A percentile compares a stretch with the other conserved stretches of the same genome.
These are phyloP conservation scores for Stomatorhinus ivindoensis DNA, from an alignment of 2,113 vertebrate genomes.

Conservation along the genomic window DNA sequence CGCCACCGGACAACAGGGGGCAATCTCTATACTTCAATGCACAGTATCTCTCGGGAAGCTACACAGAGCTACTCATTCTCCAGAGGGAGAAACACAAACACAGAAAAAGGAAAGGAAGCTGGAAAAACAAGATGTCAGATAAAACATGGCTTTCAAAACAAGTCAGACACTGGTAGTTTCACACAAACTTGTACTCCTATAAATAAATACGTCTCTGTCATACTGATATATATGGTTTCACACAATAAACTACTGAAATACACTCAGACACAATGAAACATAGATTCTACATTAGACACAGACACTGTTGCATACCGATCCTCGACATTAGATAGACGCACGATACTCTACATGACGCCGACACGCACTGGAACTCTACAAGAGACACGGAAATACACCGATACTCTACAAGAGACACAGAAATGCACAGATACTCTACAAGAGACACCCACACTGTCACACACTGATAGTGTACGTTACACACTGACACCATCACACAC, in stretches of 20 bases:
- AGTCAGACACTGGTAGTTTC: conserved; percentile 38
- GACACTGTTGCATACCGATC: neutral
- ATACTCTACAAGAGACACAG: too few relatives aligned
- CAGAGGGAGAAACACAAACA: neutral
- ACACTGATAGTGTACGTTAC: neutral
- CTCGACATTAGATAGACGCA: neutral
- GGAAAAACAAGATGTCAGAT: neutral
- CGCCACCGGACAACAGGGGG: conserved; percentile 46
- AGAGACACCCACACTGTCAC: neutral
- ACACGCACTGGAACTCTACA: neutral
- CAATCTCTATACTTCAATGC: conserved; percentile 12
- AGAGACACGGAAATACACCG: neutral
- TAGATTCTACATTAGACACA: neutral
- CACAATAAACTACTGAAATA: neutral
- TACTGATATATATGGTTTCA: neutral
- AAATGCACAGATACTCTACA: too few relatives aligned
- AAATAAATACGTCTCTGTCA: neutral
- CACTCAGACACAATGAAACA: neutral
- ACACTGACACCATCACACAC: neutral
- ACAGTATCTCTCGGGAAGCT: neutral
- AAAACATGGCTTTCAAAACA: conserved; percentile 26
- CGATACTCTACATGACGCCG: neutral
- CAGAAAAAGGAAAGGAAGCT: neutral
- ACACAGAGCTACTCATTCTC: neutral
- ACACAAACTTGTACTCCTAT: neutral